Conservation (phyloP, 2,797 vertebrate genomes). For the Chiroxiphia lanceolata region DNA sequence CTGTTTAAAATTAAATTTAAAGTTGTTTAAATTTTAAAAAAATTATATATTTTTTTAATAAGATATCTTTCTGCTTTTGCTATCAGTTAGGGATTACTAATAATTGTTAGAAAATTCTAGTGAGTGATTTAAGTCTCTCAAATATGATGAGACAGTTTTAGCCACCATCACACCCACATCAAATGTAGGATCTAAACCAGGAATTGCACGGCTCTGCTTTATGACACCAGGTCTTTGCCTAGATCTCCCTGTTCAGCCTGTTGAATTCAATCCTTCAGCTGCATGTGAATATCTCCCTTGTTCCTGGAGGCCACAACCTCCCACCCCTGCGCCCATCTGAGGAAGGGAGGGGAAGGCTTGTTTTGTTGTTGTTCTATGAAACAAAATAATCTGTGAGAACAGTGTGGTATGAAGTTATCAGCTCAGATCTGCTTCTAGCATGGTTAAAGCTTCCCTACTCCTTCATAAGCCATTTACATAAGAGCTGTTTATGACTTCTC, state of each 20-base stretch:
- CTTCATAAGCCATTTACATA: slow-evolving; percentile 53
- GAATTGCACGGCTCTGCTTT: neutral
- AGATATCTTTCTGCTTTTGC: neutral
- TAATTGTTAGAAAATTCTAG: neutral
- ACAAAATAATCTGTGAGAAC: slow-evolving; percentile 52
- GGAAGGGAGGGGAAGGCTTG: neutral
- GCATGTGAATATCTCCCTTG: neutral
- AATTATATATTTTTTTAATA: neutral
- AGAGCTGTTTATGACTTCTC: slow-evolving; percentile 57
- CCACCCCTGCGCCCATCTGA: fast-evolving
- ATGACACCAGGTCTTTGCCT: neutral
- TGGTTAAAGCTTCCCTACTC: slow-evolving; percentile 31
- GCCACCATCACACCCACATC: neutral
- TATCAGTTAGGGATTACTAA: neutral
- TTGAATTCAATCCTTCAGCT: neutral
- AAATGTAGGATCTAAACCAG: neutral
- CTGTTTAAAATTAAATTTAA: too few species aligned
- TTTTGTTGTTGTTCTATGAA: slow-evolving; percentile 3
- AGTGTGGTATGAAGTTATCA: slow-evolving; percentile 34
- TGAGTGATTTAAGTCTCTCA: neutral
- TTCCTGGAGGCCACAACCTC: neutral
- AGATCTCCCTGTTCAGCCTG: neutral
- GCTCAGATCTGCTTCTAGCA: neutral
- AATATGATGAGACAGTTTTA: neutral
- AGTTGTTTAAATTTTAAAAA: too few species aligned